phyloP scores from a whole-genome alignment of 2,888 invertebrate genomes.

The Euplagia quadripunctaria region DNA sequence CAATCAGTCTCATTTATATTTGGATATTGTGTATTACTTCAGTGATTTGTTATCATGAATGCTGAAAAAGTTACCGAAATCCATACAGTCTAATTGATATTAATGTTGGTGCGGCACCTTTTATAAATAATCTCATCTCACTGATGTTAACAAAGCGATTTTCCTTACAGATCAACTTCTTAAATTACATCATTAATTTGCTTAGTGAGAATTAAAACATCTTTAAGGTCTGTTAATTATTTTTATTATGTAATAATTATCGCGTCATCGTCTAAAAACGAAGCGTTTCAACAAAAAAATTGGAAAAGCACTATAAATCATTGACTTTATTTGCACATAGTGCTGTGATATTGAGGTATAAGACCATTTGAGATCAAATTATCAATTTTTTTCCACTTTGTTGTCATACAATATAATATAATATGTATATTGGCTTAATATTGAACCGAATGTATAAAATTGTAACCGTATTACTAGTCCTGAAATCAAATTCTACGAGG shows the following conservation, averaged over 20 bases:
- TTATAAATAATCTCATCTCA: background rate
- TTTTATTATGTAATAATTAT: background rate
- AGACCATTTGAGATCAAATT: too few species aligned
- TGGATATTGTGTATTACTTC: background rate
- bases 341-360: too few species aligned
- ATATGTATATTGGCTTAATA: too few species aligned
- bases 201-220: conserved; percentile 15
- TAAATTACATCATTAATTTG: conserved; percentile 32
- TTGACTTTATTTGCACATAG: too few species aligned
- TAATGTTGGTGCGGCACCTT: background rate
- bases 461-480: too few species aligned
- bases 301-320: too few species aligned
- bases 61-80: background rate
- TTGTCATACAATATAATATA: too few species aligned
- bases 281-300: too few species aligned
- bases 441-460: too few species aligned
- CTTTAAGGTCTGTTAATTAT: conserved; percentile 30
- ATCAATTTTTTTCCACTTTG: too few species aligned
- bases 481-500: too few species aligned
- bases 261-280: background rate
- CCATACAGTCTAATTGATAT: conserved; percentile 5
- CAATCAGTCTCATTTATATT: too few species aligned
- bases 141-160: background rate
- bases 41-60: background rate
- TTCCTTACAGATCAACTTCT: conserved; percentile 17